phyloP scores from a whole-genome alignment of 2,797 vertebrate genomes.

The Dipus sagitta region DNA sequence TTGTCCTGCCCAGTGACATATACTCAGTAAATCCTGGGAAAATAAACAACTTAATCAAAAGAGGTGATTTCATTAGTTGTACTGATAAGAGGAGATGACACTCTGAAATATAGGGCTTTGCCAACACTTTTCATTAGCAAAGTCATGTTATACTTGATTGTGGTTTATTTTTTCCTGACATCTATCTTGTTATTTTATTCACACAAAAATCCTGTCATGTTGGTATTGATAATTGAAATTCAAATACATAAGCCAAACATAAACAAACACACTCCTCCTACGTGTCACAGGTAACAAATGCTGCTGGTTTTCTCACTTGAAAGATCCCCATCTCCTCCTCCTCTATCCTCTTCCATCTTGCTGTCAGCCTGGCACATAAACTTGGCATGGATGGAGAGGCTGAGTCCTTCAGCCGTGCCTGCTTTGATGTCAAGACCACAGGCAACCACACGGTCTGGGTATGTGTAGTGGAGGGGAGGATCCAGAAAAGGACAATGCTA shows the following conservation, averaged over 20 bases:
- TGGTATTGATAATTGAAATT: not conserved
- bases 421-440: not conserved
- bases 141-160: conserved; percentile 17
- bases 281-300: not conserved
- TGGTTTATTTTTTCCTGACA: not conserved
- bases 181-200: not conserved
- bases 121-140: not conserved
- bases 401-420: not conserved
- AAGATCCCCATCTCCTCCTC: not conserved
- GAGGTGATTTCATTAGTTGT: not conserved
- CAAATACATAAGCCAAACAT: conserved; percentile 25
- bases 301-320: not conserved
- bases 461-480: not conserved
- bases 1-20: not conserved
- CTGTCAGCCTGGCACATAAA: not conserved
- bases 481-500: not conserved
- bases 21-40: not conserved
- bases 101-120: not conserved
- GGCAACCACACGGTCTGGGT: not conserved
- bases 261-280: not conserved
- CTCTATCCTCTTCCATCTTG: not conserved
- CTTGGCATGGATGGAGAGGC: not conserved
- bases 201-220: not conserved
- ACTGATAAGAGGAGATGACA: not conserved
- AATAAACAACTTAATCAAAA: not conserved